A percentile compares a stretch with the other conserved stretches of the same genome.
Evolutionary conservation across 2,797 vertebrate species (phyloP).

Genomic region (Nannoperca australis): DNA sequence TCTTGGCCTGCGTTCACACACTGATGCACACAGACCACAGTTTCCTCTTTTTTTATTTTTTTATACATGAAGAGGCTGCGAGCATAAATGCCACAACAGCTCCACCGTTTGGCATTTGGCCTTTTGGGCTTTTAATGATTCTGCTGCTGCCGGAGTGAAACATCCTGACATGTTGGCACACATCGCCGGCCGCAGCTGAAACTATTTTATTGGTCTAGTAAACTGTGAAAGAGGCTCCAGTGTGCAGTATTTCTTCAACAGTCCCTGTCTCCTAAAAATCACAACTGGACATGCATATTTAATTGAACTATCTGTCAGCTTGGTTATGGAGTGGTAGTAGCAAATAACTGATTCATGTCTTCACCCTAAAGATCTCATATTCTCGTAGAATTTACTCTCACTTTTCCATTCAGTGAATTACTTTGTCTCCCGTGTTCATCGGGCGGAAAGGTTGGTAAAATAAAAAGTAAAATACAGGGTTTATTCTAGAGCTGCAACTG

Average conservation of each 20-base stretch:
- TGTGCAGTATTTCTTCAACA: conserved; percentile 6
- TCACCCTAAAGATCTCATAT: background rate
- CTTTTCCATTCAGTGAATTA: background rate
- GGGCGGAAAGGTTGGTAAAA: background rate
- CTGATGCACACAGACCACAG: background rate
- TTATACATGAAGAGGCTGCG: background rate
- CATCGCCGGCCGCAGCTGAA: conserved; percentile 45
- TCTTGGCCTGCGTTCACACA: conserved; percentile 4
- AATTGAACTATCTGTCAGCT: conserved; percentile 6
- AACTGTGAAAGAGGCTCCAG: conserved; percentile 35
- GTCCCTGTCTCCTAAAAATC: conserved; percentile 1
- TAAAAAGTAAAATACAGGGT: background rate
- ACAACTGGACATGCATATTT: background rate
- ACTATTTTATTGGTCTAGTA: conserved; percentile 22
- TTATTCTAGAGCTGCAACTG: background rate
- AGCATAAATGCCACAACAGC: conserved; percentile 24
- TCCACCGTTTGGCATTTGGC: conserved; percentile 22
- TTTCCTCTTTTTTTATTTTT: background rate
- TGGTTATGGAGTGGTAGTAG: accelerated
- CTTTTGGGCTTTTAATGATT: conserved; percentile 33
- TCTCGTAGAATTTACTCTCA: background rate
- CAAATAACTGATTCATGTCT: background rate
- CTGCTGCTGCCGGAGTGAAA: conserved; percentile 22
- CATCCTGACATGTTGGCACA: conserved; percentile 52
- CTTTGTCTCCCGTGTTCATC: background rate